Evolutionary conservation across 2,113 vertebrate species (phyloP), one percentile per base, ranked within the genome.

Genomic region (Calypte anna): DNA sequence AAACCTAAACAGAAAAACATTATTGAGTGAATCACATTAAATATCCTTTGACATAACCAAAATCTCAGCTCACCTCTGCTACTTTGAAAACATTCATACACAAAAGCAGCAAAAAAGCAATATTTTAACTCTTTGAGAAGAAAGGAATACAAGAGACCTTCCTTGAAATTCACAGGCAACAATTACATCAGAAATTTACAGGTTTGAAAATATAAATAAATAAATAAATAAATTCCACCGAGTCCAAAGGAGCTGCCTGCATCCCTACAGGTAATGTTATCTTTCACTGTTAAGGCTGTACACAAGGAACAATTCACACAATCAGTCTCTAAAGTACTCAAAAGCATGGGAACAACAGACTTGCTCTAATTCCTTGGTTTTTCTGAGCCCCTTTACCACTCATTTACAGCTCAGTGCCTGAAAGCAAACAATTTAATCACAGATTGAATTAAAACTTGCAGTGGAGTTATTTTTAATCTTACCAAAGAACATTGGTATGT

Each of bases 401-500:
- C 28, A 22, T 1, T 46, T 0, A 74, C 6, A 66, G 23, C 31
- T 66, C 82, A 90, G 12, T 59, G 28, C 27, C 55, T 69, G n/a
- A 72, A 72, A 82, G 36, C 18, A 92, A 83, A 66, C 53, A 17
- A 61, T 22, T 43, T 59, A 77, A 70, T 78, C 28, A 73, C 22
- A 59, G 16, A 64, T 3, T 79, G 86, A 94, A 89, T 81, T 40
- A 75, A 9, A 88, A 33, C 4, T 17, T 90, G 22, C 22, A 75
- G 36, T 2, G 24, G 30, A 83, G 22, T 74, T 78, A 88, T 82
- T 81, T 50, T 94, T 31, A 86, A 31, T 86, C 98, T 98, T 97
- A 99, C 99, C 99, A 95, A 99, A 99, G 96, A 99, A 99, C 99
- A 99, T 99, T 63, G 99, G 99, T 93, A 99, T 99, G 97, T 99